Base-by-base conservation (phyloP, 2,797 vertebrate species). In the Cossypha caffra region DNA sequence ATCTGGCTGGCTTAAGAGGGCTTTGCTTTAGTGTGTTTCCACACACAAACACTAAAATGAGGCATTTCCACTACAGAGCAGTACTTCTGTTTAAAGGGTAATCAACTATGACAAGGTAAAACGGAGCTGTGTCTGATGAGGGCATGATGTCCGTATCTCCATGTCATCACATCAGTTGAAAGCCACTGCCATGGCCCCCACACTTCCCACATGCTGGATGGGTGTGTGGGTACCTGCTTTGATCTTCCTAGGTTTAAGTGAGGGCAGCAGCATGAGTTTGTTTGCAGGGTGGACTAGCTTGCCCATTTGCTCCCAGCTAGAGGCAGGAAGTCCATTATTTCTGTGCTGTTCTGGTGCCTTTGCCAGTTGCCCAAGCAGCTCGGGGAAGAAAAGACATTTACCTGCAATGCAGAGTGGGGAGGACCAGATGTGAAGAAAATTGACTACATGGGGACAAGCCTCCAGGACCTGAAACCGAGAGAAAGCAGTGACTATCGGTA, bases 21-120 rank as follows among this genome's bases (percentile, higher is more conserved):
- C 40, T 83, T 86, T 81, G 66, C 33, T 67, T 89, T 58, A 40
- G 43, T 52, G 35, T 29, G 15, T 75, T 86, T 91, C 50, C n/a
- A 24, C 62, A 66, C 5, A 28, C 28, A 54, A 81, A 42, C 25
- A 52, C 35, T 66, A 61, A 79, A 91, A 87, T 6, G 17, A 73
- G 48, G 35, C 38, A 72, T 82, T 95, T 84, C 57, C 6, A 26
- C 42, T 59, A 23, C 37, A 64, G 26, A 90, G 16, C 18, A 78
- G 50, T 43, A 15, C 37, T 73, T 69, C 9, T 77, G 21, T 59
- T 81, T 72, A 42, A 76, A 84, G 75, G n/a, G 10, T 29, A 66
- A 26, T 42, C 51, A 47, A 2, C 38, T 9, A 4, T 3, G 10
- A 82, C 55, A 51, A 73, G 16, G 23, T 47, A 51, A 69, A 76